These are phyloP conservation scores for Cantharis nigra DNA, from an alignment of 2,888 invertebrate genomes.

Conservation along the genomic window DNA sequence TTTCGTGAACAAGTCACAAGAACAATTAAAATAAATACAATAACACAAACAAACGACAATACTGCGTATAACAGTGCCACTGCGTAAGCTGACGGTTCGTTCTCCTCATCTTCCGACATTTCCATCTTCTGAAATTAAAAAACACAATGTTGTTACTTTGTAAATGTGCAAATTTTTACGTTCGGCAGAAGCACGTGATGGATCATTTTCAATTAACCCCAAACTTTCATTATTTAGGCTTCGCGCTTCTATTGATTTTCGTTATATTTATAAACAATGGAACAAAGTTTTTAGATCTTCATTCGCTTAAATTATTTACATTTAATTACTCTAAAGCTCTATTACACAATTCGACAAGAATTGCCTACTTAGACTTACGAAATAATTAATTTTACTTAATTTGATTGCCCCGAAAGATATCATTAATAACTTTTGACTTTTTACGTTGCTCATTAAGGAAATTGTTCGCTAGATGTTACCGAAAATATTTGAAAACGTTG, in stretches of 20 bases:
- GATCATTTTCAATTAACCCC: neutral
- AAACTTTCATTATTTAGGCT: neutral
- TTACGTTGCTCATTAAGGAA: neutral
- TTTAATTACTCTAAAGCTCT: neutral
- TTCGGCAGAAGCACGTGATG: neutral
- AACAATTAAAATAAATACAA: slow-evolving; percentile 55
- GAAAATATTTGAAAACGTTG: neutral
- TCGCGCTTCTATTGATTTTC: neutral
- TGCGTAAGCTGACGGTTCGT: slow-evolving; percentile 33
- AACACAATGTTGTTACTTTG: neutral
- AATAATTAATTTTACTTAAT: neutral
- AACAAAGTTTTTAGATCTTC: neutral
- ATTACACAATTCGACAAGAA: neutral
- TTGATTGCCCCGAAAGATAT: neutral
- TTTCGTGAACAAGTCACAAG: slow-evolving; percentile 61
- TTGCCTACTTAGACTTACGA: neutral
- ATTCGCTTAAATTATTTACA: neutral
- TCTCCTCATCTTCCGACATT: slow-evolving; percentile 33
- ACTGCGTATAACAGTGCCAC: slow-evolving; percentile 56
- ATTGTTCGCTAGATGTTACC: neutral
- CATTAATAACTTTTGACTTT: neutral
- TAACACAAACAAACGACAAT: slow-evolving; percentile 57
- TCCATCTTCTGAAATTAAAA: slow-evolving; percentile 18
- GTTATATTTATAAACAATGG: neutral
- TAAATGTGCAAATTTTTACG: neutral